Evolutionary conservation across 2,888 invertebrate species (phyloP), one percentile per base, ranked within the genome.

Genomic region (Laspeyria flexula): DNA sequence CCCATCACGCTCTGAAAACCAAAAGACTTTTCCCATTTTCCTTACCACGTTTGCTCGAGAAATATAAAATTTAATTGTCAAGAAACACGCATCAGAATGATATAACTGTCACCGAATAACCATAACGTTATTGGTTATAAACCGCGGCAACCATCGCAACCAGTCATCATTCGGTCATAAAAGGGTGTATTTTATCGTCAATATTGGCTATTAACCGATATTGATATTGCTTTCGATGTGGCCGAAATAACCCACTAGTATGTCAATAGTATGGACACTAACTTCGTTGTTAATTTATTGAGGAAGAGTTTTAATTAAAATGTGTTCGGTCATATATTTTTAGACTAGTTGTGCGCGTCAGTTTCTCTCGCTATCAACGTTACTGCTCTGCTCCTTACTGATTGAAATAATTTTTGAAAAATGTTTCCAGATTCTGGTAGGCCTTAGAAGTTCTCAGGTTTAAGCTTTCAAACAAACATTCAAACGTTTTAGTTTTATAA

Each of bases 111-210:
- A 37, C 13, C 18, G 15, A 35, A 43, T 43, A 53, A 57, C 48
- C 45, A 33, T 33, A 16, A 37, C 35, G 42, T 55, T 55, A 56
- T 53, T 30, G 46, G 43, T 53, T 53, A 18, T 47, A 47, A 48
- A 43, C 47, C 37, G 42, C 37, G 21, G 30, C 51, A 52, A 42
- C 29, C 39, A 50, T 38, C 59, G 51, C 56, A 50, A 63, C 65
- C 56, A 42, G 33, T 38, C 65, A 73, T 71, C 70, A 71, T 62
- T 40, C 55, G 48, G 43, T 57, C 45, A 64, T 76, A 69, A 75
- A 74, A 72, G 73, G 73, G 71, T 66, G 70, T 60, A 65, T 64
- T 75, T 71, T 67, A 74, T 64, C 64, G 71, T 67, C 71, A 67
- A 72, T 73, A 72, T 60, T 60, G 60, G 35, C 56, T 63, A 71